Base-by-base conservation (phyloP, 2,888 invertebrate species). In the Glyphotaelius pellucidus region DNA sequence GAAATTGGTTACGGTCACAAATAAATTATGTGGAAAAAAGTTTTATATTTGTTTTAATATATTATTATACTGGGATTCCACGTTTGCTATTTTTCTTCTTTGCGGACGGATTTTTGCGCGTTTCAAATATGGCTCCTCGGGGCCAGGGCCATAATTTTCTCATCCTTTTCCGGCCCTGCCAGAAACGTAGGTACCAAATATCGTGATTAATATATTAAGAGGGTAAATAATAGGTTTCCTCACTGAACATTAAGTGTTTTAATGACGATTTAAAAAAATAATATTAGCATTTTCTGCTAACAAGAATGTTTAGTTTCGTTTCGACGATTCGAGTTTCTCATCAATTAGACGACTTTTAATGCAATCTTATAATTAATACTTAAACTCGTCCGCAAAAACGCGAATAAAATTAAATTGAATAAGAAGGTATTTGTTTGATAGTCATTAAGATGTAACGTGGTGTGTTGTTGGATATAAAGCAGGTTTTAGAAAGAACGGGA, bases 271-370 rank as follows among this genome's bases (percentile, higher is more conserved):
- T 25, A 3, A 25, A 7, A 67, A 67, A 67, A n/a, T 67, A 67
- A 9, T 67, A n/a, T 67, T 9, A 67, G n/a, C 7, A n/a, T 67
- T 67, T 67, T 67, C 25, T 67, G 67, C 67, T 9, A 67, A 67
- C 67, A 25, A 67, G 67, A 67, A 67, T 67, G 67, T 9, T 67
- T n/a, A 67, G 67, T 67, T 67, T 67, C 25, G 25, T 67, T 67
- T n/a, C 67, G 67, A 83, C 35, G 83, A 83, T n/a, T 83, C 83
- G 25, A 35, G 38, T 35, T 83, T 83, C 83, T 83, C 83, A 83
- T 83, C 83, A 83, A 83, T 83, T 83, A 83, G 35, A 12, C 19
- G 35, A 35, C 83, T 83, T 83, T 83, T 25, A 35, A 83, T 35
- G 32, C 35, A 25, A 67, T 67, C 25, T 83, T 83, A 25, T 35